These are phyloP conservation scores for Drosophila ambigua DNA, from an alignment of 1,140 invertebrate genomes.

Conservation along the genomic window DNA sequence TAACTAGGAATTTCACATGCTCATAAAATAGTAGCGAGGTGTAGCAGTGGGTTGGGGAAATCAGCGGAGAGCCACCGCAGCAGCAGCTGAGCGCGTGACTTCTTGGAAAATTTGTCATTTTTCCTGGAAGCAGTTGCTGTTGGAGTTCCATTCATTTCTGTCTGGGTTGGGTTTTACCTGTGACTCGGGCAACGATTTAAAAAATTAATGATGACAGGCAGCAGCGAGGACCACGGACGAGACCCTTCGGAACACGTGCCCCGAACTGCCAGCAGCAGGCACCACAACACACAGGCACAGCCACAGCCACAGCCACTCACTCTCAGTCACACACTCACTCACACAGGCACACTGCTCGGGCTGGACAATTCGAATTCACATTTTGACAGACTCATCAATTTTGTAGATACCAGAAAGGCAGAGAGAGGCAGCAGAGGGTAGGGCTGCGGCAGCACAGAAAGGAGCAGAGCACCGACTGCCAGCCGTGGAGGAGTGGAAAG, in stretches of 20 bases:
- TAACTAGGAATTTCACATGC: slow-evolving; percentile 75
- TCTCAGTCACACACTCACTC: background rate
- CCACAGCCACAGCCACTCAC: no score
- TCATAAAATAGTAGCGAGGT: slow-evolving; percentile 46
- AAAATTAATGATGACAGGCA: slow-evolving; percentile 80
- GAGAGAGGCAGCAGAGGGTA: background rate
- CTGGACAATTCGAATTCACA: slow-evolving; percentile 73
- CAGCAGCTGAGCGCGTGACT: slow-evolving; percentile 50
- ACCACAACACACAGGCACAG: no score
- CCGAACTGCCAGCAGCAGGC: background rate
- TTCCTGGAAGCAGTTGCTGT: slow-evolving; percentile 54
- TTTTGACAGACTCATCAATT: slow-evolving; percentile 84
- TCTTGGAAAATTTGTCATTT: slow-evolving; percentile 78
- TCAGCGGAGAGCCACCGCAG: no score
- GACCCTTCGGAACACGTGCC: slow-evolving; percentile 64
- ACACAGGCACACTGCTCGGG: background rate
- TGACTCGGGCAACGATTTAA: slow-evolving; percentile 59
- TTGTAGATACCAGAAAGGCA: slow-evolving; percentile 70
- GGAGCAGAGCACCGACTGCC: background rate
- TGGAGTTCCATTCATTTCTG: slow-evolving; percentile 11
- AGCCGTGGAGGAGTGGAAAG: background rate
- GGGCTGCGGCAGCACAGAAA: background rate
- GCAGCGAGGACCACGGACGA: slow-evolving; percentile 34
- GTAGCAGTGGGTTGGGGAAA: background rate
- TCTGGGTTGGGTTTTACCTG: slow-evolving; percentile 39